phyloP scores from a whole-genome alignment of 2,888 invertebrate genomes.

The Papilio elwesi region DNA sequence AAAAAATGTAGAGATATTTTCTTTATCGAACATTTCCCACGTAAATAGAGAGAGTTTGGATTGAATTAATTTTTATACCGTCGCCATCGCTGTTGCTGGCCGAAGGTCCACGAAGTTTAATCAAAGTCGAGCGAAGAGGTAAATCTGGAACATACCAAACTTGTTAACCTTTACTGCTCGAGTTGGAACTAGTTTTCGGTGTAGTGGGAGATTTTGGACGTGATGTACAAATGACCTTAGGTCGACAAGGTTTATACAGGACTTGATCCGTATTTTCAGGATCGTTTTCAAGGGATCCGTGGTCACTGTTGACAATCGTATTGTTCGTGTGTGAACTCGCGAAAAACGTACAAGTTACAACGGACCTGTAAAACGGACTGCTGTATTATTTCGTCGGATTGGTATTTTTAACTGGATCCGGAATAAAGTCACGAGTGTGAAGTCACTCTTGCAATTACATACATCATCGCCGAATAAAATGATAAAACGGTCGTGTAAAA shows the following conservation, averaged over 20 bases:
- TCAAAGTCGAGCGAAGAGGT: constrained; percentile 25
- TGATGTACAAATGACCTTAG: background rate
- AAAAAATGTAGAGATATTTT: constrained; percentile 4
- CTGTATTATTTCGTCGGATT: too few species aligned
- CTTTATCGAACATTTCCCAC: background rate
- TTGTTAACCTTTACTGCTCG: constrained; percentile 30
- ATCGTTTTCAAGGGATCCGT: too few species aligned
- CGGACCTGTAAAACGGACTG: too few species aligned
- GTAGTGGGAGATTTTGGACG: constrained; percentile 9
- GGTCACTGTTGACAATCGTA: too few species aligned
- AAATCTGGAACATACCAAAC: constrained; percentile 31
- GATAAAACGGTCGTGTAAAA: too few species aligned
- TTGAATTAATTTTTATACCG: constrained; percentile 29
- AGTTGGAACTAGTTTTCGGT: constrained; percentile 18
- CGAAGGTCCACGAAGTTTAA: constrained; percentile 27
- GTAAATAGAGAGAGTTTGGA: constrained; percentile 13
- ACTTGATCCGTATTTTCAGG: background rate
- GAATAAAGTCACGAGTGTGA: too few species aligned
- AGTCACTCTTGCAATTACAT: too few species aligned
- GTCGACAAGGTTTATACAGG: background rate
- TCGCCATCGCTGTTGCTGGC: background rate
- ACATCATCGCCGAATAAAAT: too few species aligned
- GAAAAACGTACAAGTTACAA: too few species aligned
- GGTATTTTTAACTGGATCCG: too few species aligned
- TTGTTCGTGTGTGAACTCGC: too few species aligned